A percentile compares a stretch with the other conserved stretches of the same genome.
phyloP scores from a whole-genome alignment of 92 coral and sea anemone species.

The Ricordea florida region DNA sequence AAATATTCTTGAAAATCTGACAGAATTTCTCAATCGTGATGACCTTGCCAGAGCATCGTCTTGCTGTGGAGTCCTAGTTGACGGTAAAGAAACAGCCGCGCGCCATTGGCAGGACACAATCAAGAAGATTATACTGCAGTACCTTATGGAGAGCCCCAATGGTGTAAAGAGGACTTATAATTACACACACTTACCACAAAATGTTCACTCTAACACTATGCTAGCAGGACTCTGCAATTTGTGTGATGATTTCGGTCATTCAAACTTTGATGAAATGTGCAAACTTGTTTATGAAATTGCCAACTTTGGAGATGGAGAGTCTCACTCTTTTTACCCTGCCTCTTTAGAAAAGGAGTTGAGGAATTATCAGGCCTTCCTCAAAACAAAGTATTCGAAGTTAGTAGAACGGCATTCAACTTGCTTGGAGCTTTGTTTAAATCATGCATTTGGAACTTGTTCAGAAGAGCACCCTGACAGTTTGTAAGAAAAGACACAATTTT shows the following conservation, averaged over 20 bases:
- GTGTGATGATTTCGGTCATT: too few species aligned
- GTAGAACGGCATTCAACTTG: slow-evolving; percentile 22
- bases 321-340: not conserved
- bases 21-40: slow-evolving; percentile 35
- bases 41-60: slow-evolving; percentile 31
- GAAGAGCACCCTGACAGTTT: not conserved
- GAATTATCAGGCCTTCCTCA: slow-evolving; percentile 14
- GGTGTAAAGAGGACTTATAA: slow-evolving; percentile 31
- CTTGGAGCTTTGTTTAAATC: slow-evolving; percentile 14
- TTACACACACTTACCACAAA: slow-evolving; percentile 25
- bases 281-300: slow-evolving; percentile 5
- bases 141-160: slow-evolving; percentile 15
- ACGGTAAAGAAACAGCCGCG: slow-evolving; percentile 23
- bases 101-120: slow-evolving; percentile 34
- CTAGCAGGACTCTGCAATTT: slow-evolving; percentile 42
- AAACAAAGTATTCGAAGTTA: slow-evolving; percentile 10
- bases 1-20: slow-evolving; percentile 34
- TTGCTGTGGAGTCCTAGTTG: slow-evolving; percentile 31
- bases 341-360: not conserved
- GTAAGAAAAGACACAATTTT: not conserved
- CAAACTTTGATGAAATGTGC: slow-evolving; percentile 15
- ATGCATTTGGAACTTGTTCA: slow-evolving; percentile 39
- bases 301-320: not conserved
- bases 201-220: slow-evolving; percentile 22
- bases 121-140: slow-evolving; percentile 24